A percentile compares a stretch with the other conserved stretches of the same genome.
Conservation (phyloP, 2,113 vertebrate species). For the Periophthalmodon schlosseri region DNA sequence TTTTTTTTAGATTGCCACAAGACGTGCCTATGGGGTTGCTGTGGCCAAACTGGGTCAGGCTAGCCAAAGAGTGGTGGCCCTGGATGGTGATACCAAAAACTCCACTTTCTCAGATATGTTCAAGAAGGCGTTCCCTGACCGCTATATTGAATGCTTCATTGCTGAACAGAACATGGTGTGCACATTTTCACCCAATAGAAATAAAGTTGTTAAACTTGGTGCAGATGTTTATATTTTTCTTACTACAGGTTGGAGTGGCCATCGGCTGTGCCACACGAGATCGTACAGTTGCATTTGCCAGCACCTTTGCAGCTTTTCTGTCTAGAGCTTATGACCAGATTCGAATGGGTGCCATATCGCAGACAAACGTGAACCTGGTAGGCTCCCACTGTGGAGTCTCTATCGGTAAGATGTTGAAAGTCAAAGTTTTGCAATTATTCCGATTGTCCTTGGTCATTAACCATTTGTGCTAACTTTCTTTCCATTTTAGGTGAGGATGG, state of each 20-base stretch:
- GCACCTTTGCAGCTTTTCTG: slow-evolving; percentile 84
- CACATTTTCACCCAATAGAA: neutral
- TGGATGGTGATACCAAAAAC: slow-evolving; percentile 87
- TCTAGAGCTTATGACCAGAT: slow-evolving; percentile 87
- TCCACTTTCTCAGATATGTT: slow-evolving; percentile 85
- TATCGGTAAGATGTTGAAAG: slow-evolving; percentile 74
- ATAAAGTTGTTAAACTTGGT: neutral
- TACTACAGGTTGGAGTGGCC: slow-evolving; percentile 81
- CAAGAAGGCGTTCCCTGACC: slow-evolving; percentile 82
- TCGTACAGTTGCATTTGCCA: slow-evolving; percentile 81
- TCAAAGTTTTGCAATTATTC: neutral
- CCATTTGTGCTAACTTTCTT: neutral
- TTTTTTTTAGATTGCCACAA: slow-evolving; percentile 78
- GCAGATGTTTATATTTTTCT: neutral
- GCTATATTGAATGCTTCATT: slow-evolving; percentile 86
- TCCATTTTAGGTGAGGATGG: slow-evolving; percentile 82
- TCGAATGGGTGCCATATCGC: slow-evolving; percentile 87
- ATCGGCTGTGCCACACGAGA: slow-evolving; percentile 83
- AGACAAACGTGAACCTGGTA: slow-evolving; percentile 83
- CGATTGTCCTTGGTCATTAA: neutral
- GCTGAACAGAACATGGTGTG: slow-evolving; percentile 88
- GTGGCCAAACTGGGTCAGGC: slow-evolving; percentile 80
- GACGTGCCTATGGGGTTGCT: slow-evolving; percentile 82
- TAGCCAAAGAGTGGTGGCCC: slow-evolving; percentile 79
- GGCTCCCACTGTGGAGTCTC: slow-evolving; percentile 86